phyloP scores from a whole-genome alignment of 37 sponge, comb jelly and placozoan species.

The Petrosia ficiformis region DNA sequence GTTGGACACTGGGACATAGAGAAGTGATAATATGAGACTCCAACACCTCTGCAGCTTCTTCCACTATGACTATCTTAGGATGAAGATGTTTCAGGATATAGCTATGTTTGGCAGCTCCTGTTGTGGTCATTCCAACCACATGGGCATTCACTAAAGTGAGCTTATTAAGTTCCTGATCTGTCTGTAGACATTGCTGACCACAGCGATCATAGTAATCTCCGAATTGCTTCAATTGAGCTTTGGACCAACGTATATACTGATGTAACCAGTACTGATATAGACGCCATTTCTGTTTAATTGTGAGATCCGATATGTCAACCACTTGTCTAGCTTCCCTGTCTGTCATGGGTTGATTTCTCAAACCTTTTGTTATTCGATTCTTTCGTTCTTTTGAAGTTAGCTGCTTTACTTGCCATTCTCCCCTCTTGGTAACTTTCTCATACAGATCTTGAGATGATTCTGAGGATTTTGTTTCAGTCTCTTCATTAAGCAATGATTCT shows the following conservation, averaged over 20 bases:
- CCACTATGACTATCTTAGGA: constrained; percentile 91
- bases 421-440: neutral
- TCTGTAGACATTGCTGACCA: constrained; percentile 20
- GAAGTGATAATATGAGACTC: constrained; percentile 87
- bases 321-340: constrained; percentile 27
- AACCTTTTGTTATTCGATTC: constrained; percentile 31
- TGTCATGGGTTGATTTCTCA: constrained; percentile 47
- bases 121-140: constrained; percentile 93
- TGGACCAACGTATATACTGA: constrained; percentile 7
- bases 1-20: constrained; percentile 80
- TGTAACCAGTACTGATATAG: constrained; percentile 71
- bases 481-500: constrained; percentile 19
- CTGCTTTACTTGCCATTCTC: constrained; percentile 44
- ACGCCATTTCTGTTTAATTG: constrained; percentile 36
- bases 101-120: constrained; percentile 87
- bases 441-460: neutral
- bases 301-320: constrained; percentile 18
- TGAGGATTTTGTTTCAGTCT: neutral
- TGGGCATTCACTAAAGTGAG: constrained; percentile 46
- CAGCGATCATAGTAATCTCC: constrained; percentile 28
- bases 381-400: constrained; percentile 19
- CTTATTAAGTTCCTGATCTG: constrained; percentile 36
- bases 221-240: neutral
- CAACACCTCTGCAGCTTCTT: constrained; percentile 97
- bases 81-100: constrained; percentile 43